Conservation (phyloP, 2,113 vertebrate species). For the Urocolius indicus region DNA sequence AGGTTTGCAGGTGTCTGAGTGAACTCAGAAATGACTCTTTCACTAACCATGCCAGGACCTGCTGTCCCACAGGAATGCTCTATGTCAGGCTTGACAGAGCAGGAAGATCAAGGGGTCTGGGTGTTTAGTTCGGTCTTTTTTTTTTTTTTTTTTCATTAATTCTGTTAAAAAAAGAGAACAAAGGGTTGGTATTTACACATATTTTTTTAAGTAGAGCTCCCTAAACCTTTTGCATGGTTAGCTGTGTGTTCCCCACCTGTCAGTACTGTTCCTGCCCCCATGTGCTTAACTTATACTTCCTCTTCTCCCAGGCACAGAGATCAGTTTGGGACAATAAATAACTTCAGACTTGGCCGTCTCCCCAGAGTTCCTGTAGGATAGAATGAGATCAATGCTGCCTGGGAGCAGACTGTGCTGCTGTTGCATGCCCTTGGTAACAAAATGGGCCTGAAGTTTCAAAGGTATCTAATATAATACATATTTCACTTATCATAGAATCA, state of each 20-base stretch:
- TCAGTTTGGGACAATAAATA: conserved; percentile 98
- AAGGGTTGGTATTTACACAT: not conserved
- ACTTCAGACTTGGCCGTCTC: conserved; percentile 95
- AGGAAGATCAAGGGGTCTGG: not conserved
- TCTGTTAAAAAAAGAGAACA: not conserved
- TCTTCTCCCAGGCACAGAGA: conserved; percentile 90
- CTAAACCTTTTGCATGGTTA: not conserved
- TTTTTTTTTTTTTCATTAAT: not conserved
- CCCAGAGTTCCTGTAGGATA: conserved; percentile 97
- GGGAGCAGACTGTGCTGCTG: conserved; percentile 96
- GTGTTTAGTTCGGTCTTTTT: no score
- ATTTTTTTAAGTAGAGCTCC: not conserved
- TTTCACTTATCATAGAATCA: no score
- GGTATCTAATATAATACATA: conserved; percentile 70
- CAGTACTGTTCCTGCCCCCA: not conserved
- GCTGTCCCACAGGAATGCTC: fast-evolving
- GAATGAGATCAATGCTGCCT: conserved; percentile 98
- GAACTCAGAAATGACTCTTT: not conserved
- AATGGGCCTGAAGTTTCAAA: conserved; percentile 96
- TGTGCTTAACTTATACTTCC: not conserved
- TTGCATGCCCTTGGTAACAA: conserved; percentile 96
- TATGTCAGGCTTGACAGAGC: not conserved
- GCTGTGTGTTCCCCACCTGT: fast-evolving
- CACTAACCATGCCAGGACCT: not conserved
- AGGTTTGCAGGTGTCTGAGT: no score